Conservation (phyloP, 2,797 vertebrate species). For the Arremon aurantiirostris region DNA sequence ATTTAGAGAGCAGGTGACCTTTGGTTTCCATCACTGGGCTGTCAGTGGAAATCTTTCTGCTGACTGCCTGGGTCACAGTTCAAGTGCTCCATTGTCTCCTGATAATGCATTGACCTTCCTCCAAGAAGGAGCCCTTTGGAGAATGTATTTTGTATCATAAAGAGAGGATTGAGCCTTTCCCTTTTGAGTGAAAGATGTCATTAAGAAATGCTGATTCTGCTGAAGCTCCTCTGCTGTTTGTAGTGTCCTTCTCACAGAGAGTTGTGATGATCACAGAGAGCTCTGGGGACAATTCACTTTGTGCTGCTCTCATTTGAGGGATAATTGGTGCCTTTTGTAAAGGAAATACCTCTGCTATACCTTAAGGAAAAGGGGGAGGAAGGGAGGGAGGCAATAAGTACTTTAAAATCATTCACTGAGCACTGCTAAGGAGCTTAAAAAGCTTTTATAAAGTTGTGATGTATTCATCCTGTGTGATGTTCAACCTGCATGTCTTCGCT, state of each 20-base stretch:
- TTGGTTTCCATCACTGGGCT: not conserved
- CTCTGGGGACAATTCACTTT: not conserved
- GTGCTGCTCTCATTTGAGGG: conserved; percentile 37
- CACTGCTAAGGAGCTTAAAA: conserved; percentile 2
- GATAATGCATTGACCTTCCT: not conserved
- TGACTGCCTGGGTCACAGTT: conserved; percentile 26
- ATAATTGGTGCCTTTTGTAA: conserved; percentile 67
- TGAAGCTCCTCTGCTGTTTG: not conserved
- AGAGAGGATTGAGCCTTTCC: conserved; percentile 17
- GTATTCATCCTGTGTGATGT: conserved; percentile 52
- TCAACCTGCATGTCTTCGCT: not conserved
- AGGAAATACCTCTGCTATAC: conserved; percentile 35
- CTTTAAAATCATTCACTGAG: not conserved
- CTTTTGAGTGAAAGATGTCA: conserved; percentile 28
- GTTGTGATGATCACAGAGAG: not conserved
- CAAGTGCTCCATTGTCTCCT: conserved; percentile 31
- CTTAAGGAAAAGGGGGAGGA: not conserved
- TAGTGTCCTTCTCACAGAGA: not conserved
- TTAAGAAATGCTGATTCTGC: not conserved
- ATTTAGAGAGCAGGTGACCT: not conserved
- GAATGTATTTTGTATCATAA: conserved; percentile 43
- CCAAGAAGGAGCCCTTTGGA: conserved; percentile 11
- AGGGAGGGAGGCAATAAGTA: not conserved
- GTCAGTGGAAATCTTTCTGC: not conserved
- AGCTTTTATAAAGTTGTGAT: conserved; percentile 58